A percentile compares a stretch with the other conserved stretches of the same genome.
phyloP scores from a whole-genome alignment of 2,797 vertebrate genomes.

The Pyrrhura leucotis region DNA sequence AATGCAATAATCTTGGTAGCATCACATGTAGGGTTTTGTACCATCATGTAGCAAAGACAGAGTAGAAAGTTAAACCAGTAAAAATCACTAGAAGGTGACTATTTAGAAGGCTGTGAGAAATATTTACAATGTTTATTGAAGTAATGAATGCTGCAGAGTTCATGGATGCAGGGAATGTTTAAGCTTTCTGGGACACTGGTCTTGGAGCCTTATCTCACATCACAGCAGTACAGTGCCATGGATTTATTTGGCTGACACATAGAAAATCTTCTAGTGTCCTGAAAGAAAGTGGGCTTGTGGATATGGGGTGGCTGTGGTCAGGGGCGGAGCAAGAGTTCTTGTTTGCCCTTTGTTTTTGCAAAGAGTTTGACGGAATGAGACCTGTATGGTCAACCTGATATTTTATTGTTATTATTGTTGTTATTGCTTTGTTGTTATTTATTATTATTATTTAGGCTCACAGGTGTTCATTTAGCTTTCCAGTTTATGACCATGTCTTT shows the following conservation, averaged over 20 bases:
- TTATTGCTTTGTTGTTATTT: not conserved
- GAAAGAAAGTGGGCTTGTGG: not conserved
- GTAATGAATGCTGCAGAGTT: not conserved
- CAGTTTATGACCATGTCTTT: not conserved
- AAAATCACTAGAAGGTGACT: not conserved
- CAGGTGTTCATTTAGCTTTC: not conserved
- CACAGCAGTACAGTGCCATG: accelerated
- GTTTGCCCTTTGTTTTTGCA: not conserved
- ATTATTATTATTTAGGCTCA: not conserved
- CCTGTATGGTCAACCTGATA: not conserved
- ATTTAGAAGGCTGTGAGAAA: not conserved
- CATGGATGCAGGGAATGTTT: not conserved
- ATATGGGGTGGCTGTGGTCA: not conserved
- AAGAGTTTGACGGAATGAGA: not conserved
- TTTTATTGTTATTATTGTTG: not conserved
- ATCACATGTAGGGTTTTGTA: not conserved
- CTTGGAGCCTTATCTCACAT: not conserved
- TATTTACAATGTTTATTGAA: not conserved
- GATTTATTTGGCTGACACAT: not conserved
- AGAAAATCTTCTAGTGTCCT: not conserved
- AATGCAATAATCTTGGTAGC: not conserved
- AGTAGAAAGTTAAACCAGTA: not conserved
- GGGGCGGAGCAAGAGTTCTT: not conserved
- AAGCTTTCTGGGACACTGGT: not conserved
- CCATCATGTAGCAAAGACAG: not conserved